phyloP scores from a whole-genome alignment of 2,888 invertebrate species.

The Leucania comma region DNA sequence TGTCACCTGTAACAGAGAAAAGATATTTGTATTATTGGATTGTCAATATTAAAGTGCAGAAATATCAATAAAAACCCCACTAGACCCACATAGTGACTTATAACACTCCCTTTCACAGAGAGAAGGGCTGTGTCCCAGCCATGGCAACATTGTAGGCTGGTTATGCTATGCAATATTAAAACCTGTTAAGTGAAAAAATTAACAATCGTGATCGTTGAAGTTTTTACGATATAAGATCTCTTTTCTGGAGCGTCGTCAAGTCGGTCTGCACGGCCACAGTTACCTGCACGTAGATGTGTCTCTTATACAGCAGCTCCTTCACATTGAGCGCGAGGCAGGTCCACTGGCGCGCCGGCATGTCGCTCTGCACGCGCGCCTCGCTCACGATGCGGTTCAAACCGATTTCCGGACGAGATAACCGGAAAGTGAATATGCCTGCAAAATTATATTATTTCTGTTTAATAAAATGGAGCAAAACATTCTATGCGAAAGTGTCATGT shows the following conservation, averaged over 20 bases:
- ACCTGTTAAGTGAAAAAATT: too few relatives aligned
- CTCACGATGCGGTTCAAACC: constrained; percentile 86
- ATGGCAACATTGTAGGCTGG: too few relatives aligned
- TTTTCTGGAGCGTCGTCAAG: too few relatives aligned
- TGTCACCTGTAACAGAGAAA: constrained; percentile 81
- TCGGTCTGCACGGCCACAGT: background rate
- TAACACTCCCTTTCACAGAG: too few relatives aligned
- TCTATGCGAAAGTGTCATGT: background rate
- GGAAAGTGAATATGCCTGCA: constrained; percentile 61
- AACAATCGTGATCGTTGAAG: too few relatives aligned
- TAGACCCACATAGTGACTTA: too few relatives aligned
- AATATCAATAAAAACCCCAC: too few relatives aligned
- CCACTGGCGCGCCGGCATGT: constrained; percentile 88
- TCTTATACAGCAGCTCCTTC: constrained; percentile 89
- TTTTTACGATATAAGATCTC: too few relatives aligned
- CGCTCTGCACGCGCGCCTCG: constrained; percentile 85
- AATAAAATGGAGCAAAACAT: background rate
- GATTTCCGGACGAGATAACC: constrained; percentile 87
- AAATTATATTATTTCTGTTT: background rate
- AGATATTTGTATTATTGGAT: background rate
- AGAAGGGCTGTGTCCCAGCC: too few relatives aligned
- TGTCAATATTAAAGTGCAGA: background rate
- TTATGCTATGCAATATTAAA: too few relatives aligned
- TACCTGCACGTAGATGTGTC: constrained; percentile 90
- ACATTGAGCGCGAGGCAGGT: constrained; percentile 91